These are phyloP conservation scores for Rhinoptilus africanus DNA, from an alignment of 2,113 vertebrate genomes.

Conservation along the genomic window DNA sequence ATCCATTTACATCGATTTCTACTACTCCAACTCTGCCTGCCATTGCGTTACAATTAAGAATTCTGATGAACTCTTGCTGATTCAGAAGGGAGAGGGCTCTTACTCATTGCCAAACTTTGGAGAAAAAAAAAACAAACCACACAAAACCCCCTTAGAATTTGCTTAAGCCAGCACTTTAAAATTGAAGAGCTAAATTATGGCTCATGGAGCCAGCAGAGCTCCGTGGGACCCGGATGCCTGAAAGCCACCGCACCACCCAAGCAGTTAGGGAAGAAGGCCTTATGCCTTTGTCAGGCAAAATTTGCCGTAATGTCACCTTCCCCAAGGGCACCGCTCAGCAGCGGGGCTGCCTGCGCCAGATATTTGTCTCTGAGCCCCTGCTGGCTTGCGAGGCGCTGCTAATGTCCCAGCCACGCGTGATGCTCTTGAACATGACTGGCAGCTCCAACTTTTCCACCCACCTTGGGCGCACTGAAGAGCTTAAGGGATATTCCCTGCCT, in stretches of 20 bases:
- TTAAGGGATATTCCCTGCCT: background rate
- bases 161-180: conserved; percentile 39
- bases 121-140: background rate
- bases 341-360: background rate
- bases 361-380: background rate
- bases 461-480: background rate
- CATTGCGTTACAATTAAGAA: conserved; percentile 55
- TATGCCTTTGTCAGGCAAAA: background rate
- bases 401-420: background rate
- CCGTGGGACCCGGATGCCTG: background rate
- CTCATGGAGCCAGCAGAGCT: background rate
- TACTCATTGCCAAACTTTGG: conserved; percentile 3
- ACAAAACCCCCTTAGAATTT: conserved; percentile 12
- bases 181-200: background rate
- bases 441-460: background rate
- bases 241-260: background rate
- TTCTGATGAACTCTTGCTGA: conserved; percentile 60
- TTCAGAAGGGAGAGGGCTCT: conserved; percentile 46
- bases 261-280: background rate
- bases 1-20: conserved; percentile 69
- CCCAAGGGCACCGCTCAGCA: background rate
- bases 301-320: background rate
- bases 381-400: background rate
- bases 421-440: background rate
- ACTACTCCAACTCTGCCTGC: conserved; percentile 39